A percentile compares a stretch with the other conserved stretches of the same genome.
phyloP scores from a whole-genome alignment of 2,888 invertebrate genomes.

The Micropterix aruncella region DNA sequence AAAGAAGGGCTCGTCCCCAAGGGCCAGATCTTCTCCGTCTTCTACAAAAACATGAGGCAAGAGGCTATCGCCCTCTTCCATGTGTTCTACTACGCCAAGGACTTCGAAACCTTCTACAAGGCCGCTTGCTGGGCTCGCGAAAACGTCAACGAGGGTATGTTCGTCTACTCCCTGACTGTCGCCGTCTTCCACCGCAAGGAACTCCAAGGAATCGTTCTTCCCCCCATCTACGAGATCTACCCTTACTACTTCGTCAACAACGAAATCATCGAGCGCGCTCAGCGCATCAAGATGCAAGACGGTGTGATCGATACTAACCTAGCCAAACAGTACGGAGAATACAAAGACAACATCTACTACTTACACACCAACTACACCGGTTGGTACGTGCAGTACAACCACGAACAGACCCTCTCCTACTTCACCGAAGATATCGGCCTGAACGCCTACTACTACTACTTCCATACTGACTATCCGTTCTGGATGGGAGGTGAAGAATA shows the following conservation, averaged over 20 bases:
- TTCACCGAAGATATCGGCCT: conserved; percentile 67
- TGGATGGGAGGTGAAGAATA: conserved; percentile 48
- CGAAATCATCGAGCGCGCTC: conserved; percentile 53
- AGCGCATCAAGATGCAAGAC: conserved; percentile 47
- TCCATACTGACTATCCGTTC: conserved; percentile 52
- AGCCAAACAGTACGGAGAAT: conserved; percentile 33
- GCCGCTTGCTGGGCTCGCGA: conserved; percentile 57
- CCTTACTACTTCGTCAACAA: conserved; percentile 64
- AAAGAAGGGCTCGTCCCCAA: conserved; percentile 43
- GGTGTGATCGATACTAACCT: conserved; percentile 37
- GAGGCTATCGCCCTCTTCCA: conserved; percentile 49
- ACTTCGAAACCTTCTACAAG: conserved; percentile 52
- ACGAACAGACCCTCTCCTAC: conserved; percentile 50
- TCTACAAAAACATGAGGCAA: conserved; percentile 42
- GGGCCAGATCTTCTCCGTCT: conserved; percentile 44
- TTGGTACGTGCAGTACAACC: conserved; percentile 37
- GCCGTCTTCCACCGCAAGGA: conserved; percentile 55
- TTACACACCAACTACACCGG: conserved; percentile 56
- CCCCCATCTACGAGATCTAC: conserved; percentile 63
- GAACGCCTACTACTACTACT: conserved; percentile 55
- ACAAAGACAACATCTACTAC: conserved; percentile 40
- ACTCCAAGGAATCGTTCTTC: conserved; percentile 49
- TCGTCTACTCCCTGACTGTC: conserved; percentile 52
- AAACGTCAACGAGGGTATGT: conserved; percentile 59
- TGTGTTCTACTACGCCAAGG: conserved; percentile 49